Evolutionary conservation across 1,140 invertebrate genomes (phyloP), one percentile per base, ranked within the genome.

Genomic region (Panagrolaimus sp.): DNA sequence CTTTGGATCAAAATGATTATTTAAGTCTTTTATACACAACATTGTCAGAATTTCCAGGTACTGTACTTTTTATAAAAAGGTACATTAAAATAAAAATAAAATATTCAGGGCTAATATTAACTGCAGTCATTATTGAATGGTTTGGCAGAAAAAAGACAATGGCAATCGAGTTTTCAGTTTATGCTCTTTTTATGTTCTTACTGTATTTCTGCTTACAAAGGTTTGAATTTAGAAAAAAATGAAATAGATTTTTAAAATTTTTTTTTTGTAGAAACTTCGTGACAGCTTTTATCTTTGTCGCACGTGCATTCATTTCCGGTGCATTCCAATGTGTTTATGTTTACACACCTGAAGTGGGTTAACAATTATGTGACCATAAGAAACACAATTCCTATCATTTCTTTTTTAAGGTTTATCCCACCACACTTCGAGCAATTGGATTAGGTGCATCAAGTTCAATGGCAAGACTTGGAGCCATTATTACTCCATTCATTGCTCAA

Each of bases 291-390:
- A 84, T 96, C 55, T 96, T 96, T 84, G 83, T 94, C 71, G 91
- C 92, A 0, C 87, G 94, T 79, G 93, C 91, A 6, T 90, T 96
- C 66, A 93, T 96, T 72, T 92, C 92, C 38, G 91, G 92, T 1
- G 89, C 94, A 5, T 96, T 96, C 82, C 92, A 94, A 87, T 92
- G 91, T 15, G 91, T 91, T 0, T 96, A 96, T 81, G 92, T 96
- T 15, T 96, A 96, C 78, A 95, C 93, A 15, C 92, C 93, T 26
- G 93, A 95, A 87, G 91, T 94, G 63, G 2, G 52, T 26, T 58
- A 4, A 26, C 1, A n/a, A 14, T n/a, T 58, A 21, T 88, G 81
- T 83, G 92, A 89, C 79, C 89, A 91, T 69, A 88, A 88, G 10
- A 88, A 90, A 64, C 85, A 94, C 45, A 95, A 91, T 0, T 85